Evolutionary conservation across 2,888 invertebrate species (phyloP).

Genomic region (Pinctada fucata): DNA sequence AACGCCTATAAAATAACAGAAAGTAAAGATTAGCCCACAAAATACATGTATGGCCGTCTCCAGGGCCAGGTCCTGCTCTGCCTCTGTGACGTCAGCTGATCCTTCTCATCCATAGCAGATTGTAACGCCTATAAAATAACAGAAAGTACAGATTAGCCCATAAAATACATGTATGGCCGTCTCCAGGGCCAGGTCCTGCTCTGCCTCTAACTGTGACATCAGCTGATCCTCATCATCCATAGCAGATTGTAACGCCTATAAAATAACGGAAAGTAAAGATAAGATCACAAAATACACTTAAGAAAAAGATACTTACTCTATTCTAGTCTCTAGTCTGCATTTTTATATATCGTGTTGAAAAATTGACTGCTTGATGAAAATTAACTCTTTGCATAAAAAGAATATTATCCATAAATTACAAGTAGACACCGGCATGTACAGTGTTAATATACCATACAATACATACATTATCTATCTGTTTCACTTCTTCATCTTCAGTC

Average conservation of each 20-base stretch:
- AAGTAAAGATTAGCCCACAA: no score
- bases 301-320: no score
- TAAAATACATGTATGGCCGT: conserved; percentile 76
- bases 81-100: conserved; percentile 68
- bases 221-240: conserved; percentile 70
- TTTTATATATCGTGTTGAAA: no score
- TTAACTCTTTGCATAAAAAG: no score
- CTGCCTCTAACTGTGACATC: conserved; percentile 68
- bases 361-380: no score
- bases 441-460: neutral
- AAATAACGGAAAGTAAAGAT: no score
- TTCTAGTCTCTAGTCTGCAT: no score
- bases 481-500: conserved; percentile 47
- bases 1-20: conserved; percentile 52
- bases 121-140: conserved; percentile 55
- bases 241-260: conserved; percentile 62
- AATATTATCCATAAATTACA: no score
- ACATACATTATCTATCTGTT: conserved; percentile 63
- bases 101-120: conserved; percentile 69
- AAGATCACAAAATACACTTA: no score
- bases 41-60: conserved; percentile 78
- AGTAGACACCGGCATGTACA: no score
- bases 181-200: conserved; percentile 78
- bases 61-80: conserved; percentile 77
- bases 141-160: no score